A percentile compares a stretch with the other conserved stretches of the same genome.
Evolutionary conservation across 2,797 vertebrate genomes (phyloP).

Genomic region (Cossypha niveicapilla): DNA sequence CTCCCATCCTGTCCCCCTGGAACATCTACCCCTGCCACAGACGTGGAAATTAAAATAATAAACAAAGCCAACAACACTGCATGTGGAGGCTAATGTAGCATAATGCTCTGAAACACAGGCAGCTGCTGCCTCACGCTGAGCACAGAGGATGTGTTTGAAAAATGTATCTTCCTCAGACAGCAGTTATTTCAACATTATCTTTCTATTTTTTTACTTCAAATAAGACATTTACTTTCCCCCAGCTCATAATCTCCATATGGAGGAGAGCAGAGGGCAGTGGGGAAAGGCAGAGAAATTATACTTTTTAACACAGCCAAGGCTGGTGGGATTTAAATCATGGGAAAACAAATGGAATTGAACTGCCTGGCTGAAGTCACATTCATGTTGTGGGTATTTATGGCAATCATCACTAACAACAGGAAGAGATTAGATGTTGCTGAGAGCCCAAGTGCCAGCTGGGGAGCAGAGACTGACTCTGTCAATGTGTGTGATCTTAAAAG

Average conservation of each 20-base stretch:
- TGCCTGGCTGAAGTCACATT: not conserved
- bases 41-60: conserved; percentile 57
- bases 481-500: not conserved
- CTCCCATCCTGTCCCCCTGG: not conserved
- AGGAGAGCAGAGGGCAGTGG: not conserved
- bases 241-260: conserved; percentile 22
- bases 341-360: conserved; percentile 34
- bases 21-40: not conserved
- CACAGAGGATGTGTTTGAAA: not conserved
- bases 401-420: not conserved
- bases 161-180: conserved; percentile 13
- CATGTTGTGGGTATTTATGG: not conserved
- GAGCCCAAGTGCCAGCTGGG: not conserved
- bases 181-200: conserved; percentile 59
- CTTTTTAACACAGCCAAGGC: conserved; percentile 13
- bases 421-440: not conserved
- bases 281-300: conserved; percentile 9
- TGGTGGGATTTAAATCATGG: conserved; percentile 36
- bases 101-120: conserved; percentile 16
- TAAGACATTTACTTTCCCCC: conserved; percentile 45
- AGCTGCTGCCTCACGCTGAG: not conserved
- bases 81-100: not conserved
- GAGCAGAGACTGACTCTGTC: not conserved
- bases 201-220: conserved; percentile 11
- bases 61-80: not conserved